phyloP scores from a whole-genome alignment of 2,113 vertebrate species.

The Cardinalis cardinalis region DNA sequence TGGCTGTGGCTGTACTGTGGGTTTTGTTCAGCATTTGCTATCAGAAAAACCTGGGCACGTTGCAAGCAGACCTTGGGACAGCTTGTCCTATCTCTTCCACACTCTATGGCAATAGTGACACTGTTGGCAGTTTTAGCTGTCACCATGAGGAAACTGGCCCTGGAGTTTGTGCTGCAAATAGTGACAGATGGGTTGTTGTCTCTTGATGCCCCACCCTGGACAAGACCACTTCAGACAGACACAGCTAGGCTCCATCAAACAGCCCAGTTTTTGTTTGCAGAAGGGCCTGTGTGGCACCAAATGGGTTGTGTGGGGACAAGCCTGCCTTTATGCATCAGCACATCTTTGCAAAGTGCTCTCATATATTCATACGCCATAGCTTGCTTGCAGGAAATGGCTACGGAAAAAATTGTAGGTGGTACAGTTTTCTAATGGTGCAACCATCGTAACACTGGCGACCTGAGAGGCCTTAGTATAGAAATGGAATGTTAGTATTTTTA shows the following conservation, averaged over 20 bases:
- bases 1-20: too few species aligned
- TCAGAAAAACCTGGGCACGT: accelerated
- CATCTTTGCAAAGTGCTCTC: neutral
- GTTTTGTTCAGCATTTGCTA: neutral
- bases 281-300: neutral
- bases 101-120: neutral
- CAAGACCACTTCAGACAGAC: neutral
- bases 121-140: too few species aligned
- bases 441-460: accelerated
- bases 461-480: neutral
- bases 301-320: neutral
- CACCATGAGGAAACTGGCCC: accelerated
- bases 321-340: neutral
- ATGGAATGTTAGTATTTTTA: neutral
- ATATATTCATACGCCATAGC: accelerated
- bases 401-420: neutral
- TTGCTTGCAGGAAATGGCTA: neutral
- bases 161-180: neutral
- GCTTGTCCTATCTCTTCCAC: neutral
- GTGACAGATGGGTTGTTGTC: neutral
- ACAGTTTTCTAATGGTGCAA: neutral
- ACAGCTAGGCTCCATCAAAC: neutral
- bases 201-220: accelerated
- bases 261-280: neutral
- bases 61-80: neutral